phyloP scores from a whole-genome alignment of 2,113 vertebrate species.

The Corythornis madagascariensis region DNA sequence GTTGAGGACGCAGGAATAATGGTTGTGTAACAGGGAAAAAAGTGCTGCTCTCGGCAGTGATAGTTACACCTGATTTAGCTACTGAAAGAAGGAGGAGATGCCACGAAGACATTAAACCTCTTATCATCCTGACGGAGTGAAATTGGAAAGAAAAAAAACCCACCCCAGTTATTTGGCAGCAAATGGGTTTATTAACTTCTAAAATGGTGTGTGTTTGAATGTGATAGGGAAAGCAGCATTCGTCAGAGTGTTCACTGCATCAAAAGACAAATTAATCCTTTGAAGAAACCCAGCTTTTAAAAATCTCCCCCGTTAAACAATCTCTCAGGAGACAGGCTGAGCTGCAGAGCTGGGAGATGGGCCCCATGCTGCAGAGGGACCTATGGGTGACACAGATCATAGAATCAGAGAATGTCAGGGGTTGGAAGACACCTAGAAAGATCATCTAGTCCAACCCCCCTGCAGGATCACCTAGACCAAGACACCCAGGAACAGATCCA shows the following conservation, averaged over 20 bases:
- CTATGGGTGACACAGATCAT: neutral
- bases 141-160: constrained; percentile 44
- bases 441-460: no score
- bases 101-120: constrained; percentile 71
- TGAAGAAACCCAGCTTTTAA: constrained; percentile 72
- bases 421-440: no score
- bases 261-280: constrained; percentile 78
- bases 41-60: constrained; percentile 42
- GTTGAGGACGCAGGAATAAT: constrained; percentile 43
- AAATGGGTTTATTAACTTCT: constrained; percentile 74
- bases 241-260: constrained; percentile 66
- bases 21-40: constrained; percentile 52
- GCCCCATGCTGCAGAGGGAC: neutral
- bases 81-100: constrained; percentile 49
- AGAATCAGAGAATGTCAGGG: no score
- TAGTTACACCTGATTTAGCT: constrained; percentile 67
- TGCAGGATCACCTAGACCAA: no score
- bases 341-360: neutral
- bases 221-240: constrained; percentile 75
- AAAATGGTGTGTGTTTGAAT: constrained; percentile 72
- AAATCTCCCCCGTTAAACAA: constrained; percentile 16
- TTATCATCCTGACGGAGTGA: constrained; percentile 66
- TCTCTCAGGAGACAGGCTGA: neutral
- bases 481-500: no score
- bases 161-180: constrained; percentile 63